Conservation (phyloP, 2,888 invertebrate genomes). For the Orthonevra nobilis region DNA sequence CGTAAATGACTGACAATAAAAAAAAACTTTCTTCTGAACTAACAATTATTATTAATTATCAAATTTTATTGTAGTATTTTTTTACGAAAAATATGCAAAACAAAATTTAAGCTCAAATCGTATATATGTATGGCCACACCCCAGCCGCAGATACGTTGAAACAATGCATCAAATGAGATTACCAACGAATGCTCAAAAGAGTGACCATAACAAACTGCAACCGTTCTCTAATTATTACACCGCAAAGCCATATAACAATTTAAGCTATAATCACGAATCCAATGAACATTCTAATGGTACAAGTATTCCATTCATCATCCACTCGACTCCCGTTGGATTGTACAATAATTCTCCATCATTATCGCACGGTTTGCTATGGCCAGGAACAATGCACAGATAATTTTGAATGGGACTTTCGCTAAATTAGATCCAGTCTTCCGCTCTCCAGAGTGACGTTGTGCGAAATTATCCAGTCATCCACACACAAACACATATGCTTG, state of each 20-base stretch:
- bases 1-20: too few relatives aligned
- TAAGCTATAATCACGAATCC: neutral
- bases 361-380: conserved; percentile 28
- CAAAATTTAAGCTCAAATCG: too few relatives aligned
- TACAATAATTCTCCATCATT: conserved; percentile 26
- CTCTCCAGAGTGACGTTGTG: conserved; percentile 24
- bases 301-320: conserved; percentile 8
- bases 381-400: conserved; percentile 59
- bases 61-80: too few relatives aligned
- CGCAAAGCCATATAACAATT: neutral
- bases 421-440: conserved; percentile 64
- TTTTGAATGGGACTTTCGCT: conserved; percentile 58
- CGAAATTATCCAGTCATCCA: conserved; percentile 30
- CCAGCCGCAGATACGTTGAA: too few relatives aligned
- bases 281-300: conserved; percentile 1
- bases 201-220: neutral
- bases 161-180: neutral
- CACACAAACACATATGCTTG: neutral
- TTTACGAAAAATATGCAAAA: too few relatives aligned
- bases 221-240: neutral
- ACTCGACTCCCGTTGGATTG: conserved; percentile 7
- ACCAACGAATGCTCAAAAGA: neutral
- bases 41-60: too few relatives aligned
- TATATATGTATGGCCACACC: too few relatives aligned
- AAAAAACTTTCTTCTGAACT: too few relatives aligned